phyloP scores from a whole-genome alignment of 2,888 invertebrate genomes.

The Elegia similella region DNA sequence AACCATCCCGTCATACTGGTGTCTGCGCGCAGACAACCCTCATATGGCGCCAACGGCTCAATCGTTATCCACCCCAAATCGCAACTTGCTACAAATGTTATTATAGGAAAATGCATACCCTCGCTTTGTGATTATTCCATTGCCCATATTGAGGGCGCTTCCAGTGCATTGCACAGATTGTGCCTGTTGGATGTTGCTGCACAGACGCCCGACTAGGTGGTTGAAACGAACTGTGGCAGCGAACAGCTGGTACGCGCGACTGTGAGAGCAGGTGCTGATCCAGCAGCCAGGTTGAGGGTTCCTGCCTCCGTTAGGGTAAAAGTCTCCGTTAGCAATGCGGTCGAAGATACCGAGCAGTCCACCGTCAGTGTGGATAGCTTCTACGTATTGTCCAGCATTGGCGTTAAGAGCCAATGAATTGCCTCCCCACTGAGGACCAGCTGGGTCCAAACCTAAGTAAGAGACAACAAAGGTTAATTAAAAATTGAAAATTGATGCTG shows the following conservation, averaged over 20 bases:
- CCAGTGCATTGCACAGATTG: slow-evolving; percentile 42
- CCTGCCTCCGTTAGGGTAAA: slow-evolving; percentile 67
- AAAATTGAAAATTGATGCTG: not conserved
- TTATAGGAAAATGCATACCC: slow-evolving; percentile 37
- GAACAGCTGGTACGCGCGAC: slow-evolving; percentile 50
- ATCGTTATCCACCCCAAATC: too few species aligned
- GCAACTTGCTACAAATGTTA: not conserved
- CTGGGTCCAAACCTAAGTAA: slow-evolving; percentile 58
- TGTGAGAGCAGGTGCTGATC: slow-evolving; percentile 55
- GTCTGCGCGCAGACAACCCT: too few species aligned
- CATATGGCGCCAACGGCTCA: too few species aligned
- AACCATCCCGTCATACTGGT: too few species aligned
- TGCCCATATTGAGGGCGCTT: slow-evolving; percentile 46
- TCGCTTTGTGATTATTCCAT: slow-evolving; percentile 43
- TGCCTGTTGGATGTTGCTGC: slow-evolving; percentile 46
- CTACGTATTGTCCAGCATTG: slow-evolving; percentile 53
- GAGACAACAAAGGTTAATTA: not conserved
- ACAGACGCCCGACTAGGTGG: slow-evolving; percentile 49
- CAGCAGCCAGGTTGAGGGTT: slow-evolving; percentile 61
- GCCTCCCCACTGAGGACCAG: slow-evolving; percentile 56
- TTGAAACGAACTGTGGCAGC: slow-evolving; percentile 52
- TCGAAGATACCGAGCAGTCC: slow-evolving; percentile 55
- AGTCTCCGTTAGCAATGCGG: slow-evolving; percentile 52
- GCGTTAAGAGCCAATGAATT: slow-evolving; percentile 48
- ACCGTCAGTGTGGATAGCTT: slow-evolving; percentile 65